Percentiles rank a stretch among this genome's conserved stretches.
Evolutionary conservation across 2,888 invertebrate genomes (phyloP).

Genomic region (Troides aeacus): DNA sequence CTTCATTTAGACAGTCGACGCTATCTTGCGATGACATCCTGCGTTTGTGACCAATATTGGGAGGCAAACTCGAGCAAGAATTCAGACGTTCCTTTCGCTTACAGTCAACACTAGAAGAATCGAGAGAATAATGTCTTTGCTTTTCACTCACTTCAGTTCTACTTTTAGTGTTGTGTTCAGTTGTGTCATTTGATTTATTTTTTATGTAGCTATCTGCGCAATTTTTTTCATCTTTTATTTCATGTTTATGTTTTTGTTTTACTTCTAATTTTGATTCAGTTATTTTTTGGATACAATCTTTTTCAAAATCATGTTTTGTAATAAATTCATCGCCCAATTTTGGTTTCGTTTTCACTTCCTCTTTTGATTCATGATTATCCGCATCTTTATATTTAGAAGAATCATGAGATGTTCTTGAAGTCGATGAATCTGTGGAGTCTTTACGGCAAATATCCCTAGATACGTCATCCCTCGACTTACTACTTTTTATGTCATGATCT

Average conservation of each 20-base stretch:
- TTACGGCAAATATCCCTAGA: constrained; percentile 67
- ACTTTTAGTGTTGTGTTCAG: constrained; percentile 46
- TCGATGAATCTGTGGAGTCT: constrained; percentile 75
- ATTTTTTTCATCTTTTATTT: constrained; percentile 74
- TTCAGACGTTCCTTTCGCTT: constrained; percentile 82
- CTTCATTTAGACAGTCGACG: constrained; percentile 78
- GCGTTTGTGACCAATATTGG: constrained; percentile 84
- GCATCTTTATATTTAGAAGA: constrained; percentile 64
- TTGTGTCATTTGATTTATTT: constrained; percentile 48
- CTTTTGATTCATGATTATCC: constrained; percentile 60
- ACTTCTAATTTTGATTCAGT: constrained; percentile 44
- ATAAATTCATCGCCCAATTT: constrained; percentile 70
- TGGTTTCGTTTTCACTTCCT: constrained; percentile 57
- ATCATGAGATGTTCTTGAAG: constrained; percentile 71
- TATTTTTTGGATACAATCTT: constrained; percentile 52
- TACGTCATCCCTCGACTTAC: constrained; percentile 71
- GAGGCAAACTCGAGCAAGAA: constrained; percentile 80
- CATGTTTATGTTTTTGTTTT: constrained; percentile 55
- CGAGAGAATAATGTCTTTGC: constrained; percentile 73
- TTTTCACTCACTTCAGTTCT: constrained; percentile 64
- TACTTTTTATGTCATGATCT: constrained; percentile 60
- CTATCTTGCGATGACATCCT: constrained; percentile 89
- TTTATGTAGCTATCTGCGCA: constrained; percentile 41
- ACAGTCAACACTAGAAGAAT: constrained; percentile 66
- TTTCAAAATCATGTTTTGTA: constrained; percentile 74